Evolutionary conservation across 2,113 vertebrate species (phyloP).

Genomic region (Callionymus lyra): DNA sequence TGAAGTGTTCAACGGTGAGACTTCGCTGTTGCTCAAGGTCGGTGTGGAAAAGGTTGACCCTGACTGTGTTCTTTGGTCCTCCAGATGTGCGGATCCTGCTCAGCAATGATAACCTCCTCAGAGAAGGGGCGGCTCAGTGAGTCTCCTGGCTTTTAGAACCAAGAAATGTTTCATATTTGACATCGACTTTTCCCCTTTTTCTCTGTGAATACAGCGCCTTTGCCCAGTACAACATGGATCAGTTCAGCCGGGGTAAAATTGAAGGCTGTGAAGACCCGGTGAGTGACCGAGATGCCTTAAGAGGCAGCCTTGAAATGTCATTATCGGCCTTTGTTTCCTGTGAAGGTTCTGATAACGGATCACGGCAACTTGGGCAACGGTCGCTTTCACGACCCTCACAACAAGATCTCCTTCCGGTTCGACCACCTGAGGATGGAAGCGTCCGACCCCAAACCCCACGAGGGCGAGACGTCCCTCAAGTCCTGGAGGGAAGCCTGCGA

Average conservation of each 20-base stretch:
- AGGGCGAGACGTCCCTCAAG: conserved; percentile 79
- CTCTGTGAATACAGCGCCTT: conserved; percentile 78
- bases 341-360: conserved; percentile 92
- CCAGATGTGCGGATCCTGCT: conserved; percentile 95
- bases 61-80: conserved; percentile 6
- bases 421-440: conserved; percentile 96
- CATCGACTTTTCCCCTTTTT: too few relatives aligned
- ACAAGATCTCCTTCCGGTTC: conserved; percentile 87
- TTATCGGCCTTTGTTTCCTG: not conserved
- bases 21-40: too few relatives aligned
- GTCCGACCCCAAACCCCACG: conserved; percentile 81
- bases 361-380: conserved; percentile 93
- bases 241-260: conserved; percentile 94
- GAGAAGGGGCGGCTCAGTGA: conserved; percentile 96
- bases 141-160: conserved; percentile 42
- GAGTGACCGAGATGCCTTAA: conserved; percentile 27
- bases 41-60: too few relatives aligned
- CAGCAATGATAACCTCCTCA: conserved; percentile 96
- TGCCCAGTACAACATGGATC: conserved; percentile 99
- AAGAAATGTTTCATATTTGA: too few relatives aligned
- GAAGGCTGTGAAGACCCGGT: conserved; percentile 95
- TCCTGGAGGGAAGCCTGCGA: conserved; percentile 91
- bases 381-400: conserved; percentile 90
- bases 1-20: conserved; percentile 96
- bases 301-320: not conserved